Conservation (phyloP, 2,113 vertebrate species). For the Seriola dumerili region DNA sequence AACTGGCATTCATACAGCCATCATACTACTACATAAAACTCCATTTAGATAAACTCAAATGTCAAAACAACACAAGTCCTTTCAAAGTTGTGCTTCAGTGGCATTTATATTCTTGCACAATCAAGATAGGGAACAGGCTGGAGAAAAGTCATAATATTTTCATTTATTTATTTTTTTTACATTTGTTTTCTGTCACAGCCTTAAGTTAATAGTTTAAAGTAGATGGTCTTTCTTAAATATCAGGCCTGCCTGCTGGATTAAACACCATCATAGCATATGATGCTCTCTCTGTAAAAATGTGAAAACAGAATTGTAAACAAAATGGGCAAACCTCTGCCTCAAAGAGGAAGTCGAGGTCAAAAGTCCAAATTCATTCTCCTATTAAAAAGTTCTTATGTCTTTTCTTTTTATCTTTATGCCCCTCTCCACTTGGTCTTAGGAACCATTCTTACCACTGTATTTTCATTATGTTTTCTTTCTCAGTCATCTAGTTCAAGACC, state of each 20-base stretch:
- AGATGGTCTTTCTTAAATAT: conserved; percentile 24
- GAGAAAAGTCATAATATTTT: neutral
- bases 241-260: conserved; percentile 1
- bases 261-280: neutral
- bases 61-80: neutral
- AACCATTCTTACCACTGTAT: conserved; percentile 7
- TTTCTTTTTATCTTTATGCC: neutral
- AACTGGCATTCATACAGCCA: neutral
- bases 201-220: neutral
- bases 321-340: neutral
- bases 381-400: neutral
- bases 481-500: conserved; percentile 92
- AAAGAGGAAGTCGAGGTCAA: neutral
- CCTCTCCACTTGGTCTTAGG: neutral
- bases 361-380: neutral
- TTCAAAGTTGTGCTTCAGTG: neutral
- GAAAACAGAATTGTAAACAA: neutral
- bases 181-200: neutral
- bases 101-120: conserved; percentile 10
- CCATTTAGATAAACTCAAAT: conserved; percentile 20
- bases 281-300: neutral
- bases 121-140: neutral
- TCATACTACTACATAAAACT: neutral
- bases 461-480: conserved; percentile 55
- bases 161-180: too few relatives aligned